These are phyloP conservation scores for Antennarius striatus DNA, from an alignment of 2,113 vertebrate species.

Conservation along the genomic window DNA sequence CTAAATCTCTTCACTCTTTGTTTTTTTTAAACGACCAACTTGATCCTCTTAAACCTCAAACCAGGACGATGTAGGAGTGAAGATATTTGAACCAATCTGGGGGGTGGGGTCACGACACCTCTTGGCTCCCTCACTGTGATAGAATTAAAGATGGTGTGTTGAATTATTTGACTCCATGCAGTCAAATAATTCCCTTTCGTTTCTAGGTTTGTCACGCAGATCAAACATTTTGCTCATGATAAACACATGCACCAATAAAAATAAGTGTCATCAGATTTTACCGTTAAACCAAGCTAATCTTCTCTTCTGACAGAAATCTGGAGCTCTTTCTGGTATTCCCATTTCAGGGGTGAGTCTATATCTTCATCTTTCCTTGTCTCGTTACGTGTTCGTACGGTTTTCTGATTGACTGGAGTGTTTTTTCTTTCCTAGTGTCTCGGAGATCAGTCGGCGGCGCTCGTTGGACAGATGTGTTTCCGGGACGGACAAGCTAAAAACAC, in stretches of 20 bases:
- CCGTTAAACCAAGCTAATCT: neutral
- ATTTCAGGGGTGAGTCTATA: constrained; percentile 90
- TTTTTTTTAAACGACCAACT: neutral
- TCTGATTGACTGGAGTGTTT: neutral
- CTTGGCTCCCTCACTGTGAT: constrained; percentile 16
- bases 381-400: neutral
- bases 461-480: constrained; percentile 95
- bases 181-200: constrained; percentile 50
- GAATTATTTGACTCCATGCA: constrained; percentile 54
- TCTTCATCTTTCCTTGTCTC: neutral
- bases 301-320: constrained; percentile 83
- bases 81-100: constrained; percentile 46
- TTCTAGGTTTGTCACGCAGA: neutral
- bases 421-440: constrained; percentile 63
- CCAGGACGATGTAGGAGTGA: constrained; percentile 46
- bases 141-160: neutral
- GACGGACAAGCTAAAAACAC: constrained; percentile 96
- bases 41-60: neutral
- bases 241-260: too few species aligned
- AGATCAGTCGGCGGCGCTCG: constrained; percentile 92
- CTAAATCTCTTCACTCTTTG: constrained; percentile 70
- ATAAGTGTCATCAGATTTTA: neutral
- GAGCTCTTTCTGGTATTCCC: constrained; percentile 89
- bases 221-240: neutral
- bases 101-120: neutral